Evolutionary conservation across 1,140 invertebrate species (phyloP).

Genomic region (Gryon sp.): DNA sequence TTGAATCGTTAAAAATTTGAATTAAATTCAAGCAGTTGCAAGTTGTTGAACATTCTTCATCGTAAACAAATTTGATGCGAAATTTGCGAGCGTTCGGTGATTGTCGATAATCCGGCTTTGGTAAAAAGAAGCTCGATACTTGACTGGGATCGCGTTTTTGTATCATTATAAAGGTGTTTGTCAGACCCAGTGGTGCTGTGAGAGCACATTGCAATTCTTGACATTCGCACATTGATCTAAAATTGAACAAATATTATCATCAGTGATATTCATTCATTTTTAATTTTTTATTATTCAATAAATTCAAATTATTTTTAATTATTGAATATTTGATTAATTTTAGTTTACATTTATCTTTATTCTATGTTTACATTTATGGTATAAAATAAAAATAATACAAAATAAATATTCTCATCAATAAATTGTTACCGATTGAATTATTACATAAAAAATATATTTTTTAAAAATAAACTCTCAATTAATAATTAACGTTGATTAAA

Average conservation of each 20-base stretch:
- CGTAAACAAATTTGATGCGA: slow-evolving; percentile 68
- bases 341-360: no score
- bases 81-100: slow-evolving; percentile 62
- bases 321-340: no score
- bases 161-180: slow-evolving; percentile 75
- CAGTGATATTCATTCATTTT: no score
- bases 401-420: no score
- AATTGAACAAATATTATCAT: slow-evolving; percentile 22
- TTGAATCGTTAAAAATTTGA: slow-evolving; percentile 68
- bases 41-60: slow-evolving; percentile 47
- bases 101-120: slow-evolving; percentile 71
- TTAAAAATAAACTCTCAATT: no score
- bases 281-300: no score
- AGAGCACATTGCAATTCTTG: slow-evolving; percentile 75
- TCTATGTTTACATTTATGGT: no score
- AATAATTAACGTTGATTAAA: no score
- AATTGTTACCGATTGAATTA: no score
- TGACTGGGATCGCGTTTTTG: slow-evolving; percentile 70
- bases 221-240: slow-evolving; percentile 71
- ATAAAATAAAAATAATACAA: no score
- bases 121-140: slow-evolving; percentile 73
- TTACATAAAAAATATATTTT: no score
- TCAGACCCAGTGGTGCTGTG: slow-evolving; percentile 66
- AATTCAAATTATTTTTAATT: no score
- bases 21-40: slow-evolving; percentile 70